phyloP scores from a whole-genome alignment of 2,113 vertebrate species.

The Muscicapa adusta region DNA sequence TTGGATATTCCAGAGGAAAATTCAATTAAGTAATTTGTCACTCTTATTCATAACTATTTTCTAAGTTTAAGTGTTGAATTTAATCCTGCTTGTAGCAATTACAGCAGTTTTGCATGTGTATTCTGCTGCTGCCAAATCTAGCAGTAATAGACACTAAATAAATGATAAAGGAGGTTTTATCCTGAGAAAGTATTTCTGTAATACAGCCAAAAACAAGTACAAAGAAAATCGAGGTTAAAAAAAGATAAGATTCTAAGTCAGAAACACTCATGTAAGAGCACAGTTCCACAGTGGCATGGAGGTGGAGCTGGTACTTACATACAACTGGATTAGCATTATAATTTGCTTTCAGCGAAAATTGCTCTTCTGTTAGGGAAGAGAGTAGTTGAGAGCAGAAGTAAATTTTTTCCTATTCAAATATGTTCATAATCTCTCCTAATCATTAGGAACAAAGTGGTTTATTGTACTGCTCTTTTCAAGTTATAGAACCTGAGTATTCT shows the following conservation, averaged over 20 bases:
- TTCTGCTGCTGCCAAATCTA: neutral
- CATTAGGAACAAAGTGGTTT: neutral
- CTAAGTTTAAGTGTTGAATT: neutral
- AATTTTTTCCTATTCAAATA: neutral
- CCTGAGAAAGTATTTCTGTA: neutral
- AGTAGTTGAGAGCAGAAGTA: neutral
- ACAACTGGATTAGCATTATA: neutral
- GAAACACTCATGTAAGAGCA: neutral
- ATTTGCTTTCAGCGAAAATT: neutral
- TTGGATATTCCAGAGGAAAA: neutral
- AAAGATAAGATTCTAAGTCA: neutral
- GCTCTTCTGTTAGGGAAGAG: neutral
- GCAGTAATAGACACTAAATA: neutral
- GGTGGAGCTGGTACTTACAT: neutral
- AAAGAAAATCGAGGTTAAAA: neutral
- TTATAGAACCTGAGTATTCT: neutral
- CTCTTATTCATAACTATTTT: neutral
- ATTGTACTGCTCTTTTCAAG: neutral
- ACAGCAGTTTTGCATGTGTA: neutral
- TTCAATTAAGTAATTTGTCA: neutral
- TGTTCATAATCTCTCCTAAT: neutral
- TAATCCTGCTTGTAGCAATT: neutral
- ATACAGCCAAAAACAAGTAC: neutral
- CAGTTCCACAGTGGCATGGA: neutral
- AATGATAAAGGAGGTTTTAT: neutral